Evolutionary conservation across 2,797 vertebrate species (phyloP), one percentile per base, ranked within the genome.

Genomic region (Bradypodion pumilum): DNA sequence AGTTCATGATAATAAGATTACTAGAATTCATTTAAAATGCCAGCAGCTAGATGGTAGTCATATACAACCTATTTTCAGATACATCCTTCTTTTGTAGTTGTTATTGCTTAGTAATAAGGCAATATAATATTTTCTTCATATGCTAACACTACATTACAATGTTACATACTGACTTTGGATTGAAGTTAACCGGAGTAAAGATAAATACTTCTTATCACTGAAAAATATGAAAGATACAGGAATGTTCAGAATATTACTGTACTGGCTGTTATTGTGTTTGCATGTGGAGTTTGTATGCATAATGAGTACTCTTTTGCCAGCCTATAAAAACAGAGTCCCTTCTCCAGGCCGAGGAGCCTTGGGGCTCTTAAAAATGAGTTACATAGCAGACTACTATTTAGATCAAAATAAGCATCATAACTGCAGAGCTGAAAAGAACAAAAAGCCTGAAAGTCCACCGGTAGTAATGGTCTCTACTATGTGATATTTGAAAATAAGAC

Each of bases 1-100:
- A 8, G 85, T 15, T 86, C 87, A 65, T 74, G 73, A 59, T 73
- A 87, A 73, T 52, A 52, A 63, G 23, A 87, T 80, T 87, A 86
- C 84, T 85, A 42, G 12, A 77, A 89, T 91, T 81, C 7, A 62
- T 82, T 92, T 32, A 46, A 90, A 88, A 72, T 86, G 82, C 5
- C 85, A 81, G 76, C 21, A 90, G 86, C 75, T 89, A 1, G 60
- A 80, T 88, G 89, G 73, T 65, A 68, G 74, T 92, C 49, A 87
- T 80, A 3, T 70, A 84, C 49, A 82, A 27, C 65, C 72, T 1
- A 73, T 68, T 89, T 88, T 62, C 63, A 80, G 63, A 86, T 77
- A 63, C 42, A 79, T 69, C 12, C 16, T 65, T 78, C 66, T 37
- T 60, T 1, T 44, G 65, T 74, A 90, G 12, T 40, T 56, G 84